Base-by-base conservation (phyloP, 2,113 vertebrate species). In the Takifugu flavidus region DNA sequence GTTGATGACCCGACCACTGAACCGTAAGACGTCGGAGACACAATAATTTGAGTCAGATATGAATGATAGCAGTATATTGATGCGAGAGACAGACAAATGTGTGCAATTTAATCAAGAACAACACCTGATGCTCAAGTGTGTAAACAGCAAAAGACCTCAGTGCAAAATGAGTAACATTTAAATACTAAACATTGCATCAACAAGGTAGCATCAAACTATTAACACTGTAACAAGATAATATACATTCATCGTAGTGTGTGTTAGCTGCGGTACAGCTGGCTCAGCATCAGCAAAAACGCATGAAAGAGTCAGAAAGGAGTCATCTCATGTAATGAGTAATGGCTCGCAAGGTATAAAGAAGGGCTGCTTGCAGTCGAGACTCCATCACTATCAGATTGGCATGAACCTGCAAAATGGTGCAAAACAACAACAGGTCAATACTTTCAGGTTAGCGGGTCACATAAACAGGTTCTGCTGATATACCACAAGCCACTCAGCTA, bases 381-480 rank as follows among this genome's bases (percentile, higher is more conserved):
- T 98, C 96, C 83, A 96, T 90, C 57, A 98, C 82, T 4, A 99
- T 92, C 28, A 99, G 84, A 78, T 97, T 98, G 77, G 96, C 82
- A 0, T 99, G 96, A 63, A 98, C 94, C 96, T 99, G 82, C 0
- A 34, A 58, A 25, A 56, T 25, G 29, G 13, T 6, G 25, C 4
- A 45, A 0, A 42, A 39, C 12, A 49, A 49, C 45, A 52, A 12
- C 5, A 29, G 6, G 53, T 62, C 20, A 61, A 52, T 70, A 66
- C 34, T 43, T 49, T 51, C 25, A 67, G 66, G 60, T 66, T 49
- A 65, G 8, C 31, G n/a, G 47, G 28, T 65, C 49, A 67, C 29
- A 57, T 20, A 4, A 59, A 28, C 20, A 29, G 15, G 25, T 62
- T 71, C 46, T 59, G 29, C 49, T 64, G 63, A 56, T 51, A 72